These are phyloP conservation scores for Astropecten irregularis DNA, from an alignment of 53 echinoderm and acorn worm genomes.

Conservation along the genomic window DNA sequence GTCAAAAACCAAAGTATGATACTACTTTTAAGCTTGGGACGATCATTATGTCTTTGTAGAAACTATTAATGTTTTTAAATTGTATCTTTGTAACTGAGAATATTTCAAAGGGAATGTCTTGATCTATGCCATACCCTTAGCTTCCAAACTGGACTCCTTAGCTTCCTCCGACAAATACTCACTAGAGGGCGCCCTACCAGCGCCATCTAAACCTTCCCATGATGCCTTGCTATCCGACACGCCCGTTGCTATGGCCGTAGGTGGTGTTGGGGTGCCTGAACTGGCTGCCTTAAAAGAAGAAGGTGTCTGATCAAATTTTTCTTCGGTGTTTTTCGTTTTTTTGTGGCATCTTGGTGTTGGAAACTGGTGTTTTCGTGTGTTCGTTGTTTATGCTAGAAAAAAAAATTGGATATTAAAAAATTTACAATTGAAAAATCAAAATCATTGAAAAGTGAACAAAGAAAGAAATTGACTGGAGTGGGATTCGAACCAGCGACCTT, in stretches of 20 bases:
- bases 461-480: too few relatives aligned
- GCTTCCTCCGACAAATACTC: conserved; percentile 41
- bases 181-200: conserved; percentile 22
- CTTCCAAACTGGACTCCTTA: conserved; percentile 54
- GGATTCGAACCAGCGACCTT: too few relatives aligned
- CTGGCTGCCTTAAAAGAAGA: not conserved
- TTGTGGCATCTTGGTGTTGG: not conserved
- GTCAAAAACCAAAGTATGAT: too few relatives aligned
- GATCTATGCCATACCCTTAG: conserved; percentile 33
- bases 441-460: too few relatives aligned
- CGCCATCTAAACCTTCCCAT: conserved; percentile 26
- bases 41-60: too few relatives aligned
- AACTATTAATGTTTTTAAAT: too few relatives aligned
- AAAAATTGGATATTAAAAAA: too few relatives aligned
- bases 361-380: not conserved
- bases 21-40: too few relatives aligned
- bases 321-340: not conserved
- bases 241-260: conserved; percentile 18
- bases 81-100: too few relatives aligned
- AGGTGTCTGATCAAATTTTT: not conserved
- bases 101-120: too few relatives aligned
- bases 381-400: not conserved
- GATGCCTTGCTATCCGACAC: conserved; percentile 54
- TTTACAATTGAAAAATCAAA: too few relatives aligned
- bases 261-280: conserved; percentile 25